Evolutionary conservation across 2,797 vertebrate genomes (phyloP).

Genomic region (Hephaestus fuliginosus): DNA sequence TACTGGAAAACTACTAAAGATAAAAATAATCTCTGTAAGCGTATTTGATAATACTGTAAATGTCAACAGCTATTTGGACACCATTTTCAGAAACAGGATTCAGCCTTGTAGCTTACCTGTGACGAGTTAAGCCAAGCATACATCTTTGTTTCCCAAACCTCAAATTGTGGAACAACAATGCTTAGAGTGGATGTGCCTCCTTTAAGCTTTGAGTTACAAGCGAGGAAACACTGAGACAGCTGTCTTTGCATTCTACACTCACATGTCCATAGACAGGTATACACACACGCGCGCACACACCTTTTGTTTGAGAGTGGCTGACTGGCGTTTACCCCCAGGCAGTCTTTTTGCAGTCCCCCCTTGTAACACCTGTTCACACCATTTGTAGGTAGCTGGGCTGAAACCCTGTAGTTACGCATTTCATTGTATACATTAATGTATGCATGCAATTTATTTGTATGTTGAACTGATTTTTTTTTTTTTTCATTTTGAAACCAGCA

Average conservation of each 20-base stretch:
- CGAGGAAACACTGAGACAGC: conserved; percentile 36
- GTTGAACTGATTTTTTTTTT: background rate
- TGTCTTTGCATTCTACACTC: conserved; percentile 56
- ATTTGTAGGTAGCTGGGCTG: conserved; percentile 9
- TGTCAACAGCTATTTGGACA: background rate
- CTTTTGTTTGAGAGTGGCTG: conserved; percentile 31
- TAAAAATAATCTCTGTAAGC: too few species aligned
- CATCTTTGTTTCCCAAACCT: conserved; percentile 8
- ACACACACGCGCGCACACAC: conserved; percentile 9
- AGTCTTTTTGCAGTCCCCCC: conserved; percentile 42
- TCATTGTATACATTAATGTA: conserved; percentile 8
- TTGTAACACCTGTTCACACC: conserved; percentile 48
- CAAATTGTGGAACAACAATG: conserved; percentile 17
- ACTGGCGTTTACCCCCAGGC: conserved; percentile 36
- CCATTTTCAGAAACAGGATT: background rate
- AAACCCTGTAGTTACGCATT: conserved; percentile 4
- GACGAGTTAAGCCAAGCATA: background rate
- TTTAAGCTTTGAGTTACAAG: conserved; percentile 29
- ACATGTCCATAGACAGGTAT: conserved; percentile 7
- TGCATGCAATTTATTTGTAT: background rate
- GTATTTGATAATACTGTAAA: background rate
- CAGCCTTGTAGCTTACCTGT: background rate
- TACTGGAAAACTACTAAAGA: too few species aligned
- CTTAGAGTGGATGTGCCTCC: conserved; percentile 12
- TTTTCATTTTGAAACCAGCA: conserved; percentile 6